phyloP scores from a whole-genome alignment of 2,888 invertebrate species.

The Nomada fucata region DNA sequence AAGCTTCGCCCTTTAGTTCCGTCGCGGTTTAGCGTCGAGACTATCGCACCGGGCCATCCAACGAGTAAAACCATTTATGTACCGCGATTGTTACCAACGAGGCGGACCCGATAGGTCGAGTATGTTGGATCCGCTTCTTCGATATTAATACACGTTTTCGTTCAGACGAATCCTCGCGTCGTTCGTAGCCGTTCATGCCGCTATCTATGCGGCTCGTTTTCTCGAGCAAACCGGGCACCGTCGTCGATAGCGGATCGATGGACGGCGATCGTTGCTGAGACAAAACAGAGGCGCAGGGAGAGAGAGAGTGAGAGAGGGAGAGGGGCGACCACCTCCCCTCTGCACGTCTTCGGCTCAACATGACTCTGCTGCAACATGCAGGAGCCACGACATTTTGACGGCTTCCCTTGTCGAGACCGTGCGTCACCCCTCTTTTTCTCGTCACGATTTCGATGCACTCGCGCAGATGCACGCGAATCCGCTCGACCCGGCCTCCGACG shows the following conservation, averaged over 20 bases:
- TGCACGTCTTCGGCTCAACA: slow-evolving; percentile 59
- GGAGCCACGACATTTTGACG: slow-evolving; percentile 71
- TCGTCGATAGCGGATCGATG: slow-evolving; percentile 68
- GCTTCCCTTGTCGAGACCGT: slow-evolving; percentile 73
- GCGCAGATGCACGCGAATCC: slow-evolving; percentile 71
- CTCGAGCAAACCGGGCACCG: slow-evolving; percentile 49
- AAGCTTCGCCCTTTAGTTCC: too few relatives aligned
- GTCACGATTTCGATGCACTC: slow-evolving; percentile 56
- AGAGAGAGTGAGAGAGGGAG: slow-evolving; percentile 3
- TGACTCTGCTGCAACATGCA: slow-evolving; percentile 57
- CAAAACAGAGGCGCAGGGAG: slow-evolving; percentile 9
- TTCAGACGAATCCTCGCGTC: too few relatives aligned
- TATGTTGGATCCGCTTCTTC: too few relatives aligned
- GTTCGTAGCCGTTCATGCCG: too few relatives aligned
- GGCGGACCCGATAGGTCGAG: too few relatives aligned
- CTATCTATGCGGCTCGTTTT: slow-evolving; percentile 10
- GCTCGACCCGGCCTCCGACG: slow-evolving; percentile 58
- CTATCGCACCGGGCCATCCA: too few relatives aligned
- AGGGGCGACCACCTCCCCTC: slow-evolving; percentile 45
- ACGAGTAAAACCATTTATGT: too few relatives aligned
- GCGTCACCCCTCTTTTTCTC: slow-evolving; percentile 53
- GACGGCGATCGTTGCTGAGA: slow-evolving; percentile 66
- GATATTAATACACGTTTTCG: too few relatives aligned
- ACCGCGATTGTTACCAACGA: too few relatives aligned
- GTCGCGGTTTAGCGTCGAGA: too few relatives aligned